Base-by-base conservation (phyloP, 2,797 vertebrate genomes). In the Phataginus tetradactyla region DNA sequence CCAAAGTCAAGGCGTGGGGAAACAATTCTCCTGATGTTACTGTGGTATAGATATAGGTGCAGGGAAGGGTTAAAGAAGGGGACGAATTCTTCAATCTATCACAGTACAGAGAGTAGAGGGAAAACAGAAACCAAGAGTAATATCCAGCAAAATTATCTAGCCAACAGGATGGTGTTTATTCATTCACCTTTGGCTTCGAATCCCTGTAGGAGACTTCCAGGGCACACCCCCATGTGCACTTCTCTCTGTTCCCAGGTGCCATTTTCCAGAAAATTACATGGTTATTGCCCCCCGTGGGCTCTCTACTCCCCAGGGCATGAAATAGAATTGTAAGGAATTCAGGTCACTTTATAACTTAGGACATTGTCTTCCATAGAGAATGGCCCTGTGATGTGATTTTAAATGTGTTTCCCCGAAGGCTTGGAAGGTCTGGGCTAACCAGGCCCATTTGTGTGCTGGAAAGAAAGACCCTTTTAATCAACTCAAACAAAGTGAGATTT, bases 21-120 rank as follows among this genome's bases (percentile, higher is more conserved):
- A 39, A 15, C 21, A 0, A 4, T 12, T 11, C 15, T 42, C 27
- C 15, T 0, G 14, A 7, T 14, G 32, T 14, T 27, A 51, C 51
- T 15, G 37, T 10, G 39, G 23, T 10, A 20, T 7, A 20, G 29
- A 25, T 14, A 37, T 29, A 10, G 12, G 27, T 34, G 5, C 29
- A 37, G 34, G 61, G 39, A 85, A 32, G 27, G 10, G 39, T 39
- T 29, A 27, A 51, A 75, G 59, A n/a, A 37, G 7, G 3, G 78
- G 53, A 6, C 81, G 39, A 12, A 12, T 20, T 23, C 51, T 63
- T 69, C 32, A 20, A 1, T 12, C 34, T 23, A 15, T 21, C 66
- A n/a, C 37, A 23, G 45, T 18, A 18, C 61, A 34, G 68, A 68
- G 11, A 69, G 27, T 29, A 32, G 53, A 55, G 29, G 32, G 61